Percentiles rank a stretch among this genome's conserved stretches.
phyloP scores from a whole-genome alignment of 2,797 vertebrate genomes.

The Pseudomugil tenellus region DNA sequence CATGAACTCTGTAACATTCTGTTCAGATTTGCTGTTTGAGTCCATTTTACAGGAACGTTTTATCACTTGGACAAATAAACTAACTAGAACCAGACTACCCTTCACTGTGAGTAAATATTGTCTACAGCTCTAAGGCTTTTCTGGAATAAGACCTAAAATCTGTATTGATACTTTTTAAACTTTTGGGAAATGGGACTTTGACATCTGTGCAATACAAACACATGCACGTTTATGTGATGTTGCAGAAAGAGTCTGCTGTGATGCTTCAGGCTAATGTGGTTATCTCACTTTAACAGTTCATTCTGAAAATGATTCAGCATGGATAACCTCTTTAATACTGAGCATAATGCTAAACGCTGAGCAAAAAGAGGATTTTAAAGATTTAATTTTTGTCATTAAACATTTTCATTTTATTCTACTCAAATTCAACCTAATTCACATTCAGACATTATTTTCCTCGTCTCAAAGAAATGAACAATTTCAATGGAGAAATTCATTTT shows the following conservation, averaged over 20 bases:
- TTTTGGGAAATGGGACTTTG: not conserved
- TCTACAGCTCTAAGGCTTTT: not conserved
- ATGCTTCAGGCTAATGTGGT: conserved; percentile 16
- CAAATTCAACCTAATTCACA: not conserved
- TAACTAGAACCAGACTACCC: not conserved
- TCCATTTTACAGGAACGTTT: not conserved
- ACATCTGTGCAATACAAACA: not conserved
- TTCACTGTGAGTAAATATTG: not conserved
- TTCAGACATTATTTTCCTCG: not conserved
- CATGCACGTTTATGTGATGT: conserved; percentile 12
- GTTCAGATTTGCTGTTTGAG: not conserved
- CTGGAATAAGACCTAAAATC: conserved; percentile 13
- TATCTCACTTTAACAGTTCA: conserved; percentile 28
- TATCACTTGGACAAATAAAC: conserved; percentile 12
- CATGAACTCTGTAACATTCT: not conserved
- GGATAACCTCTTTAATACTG: not conserved
- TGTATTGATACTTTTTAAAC: not conserved
- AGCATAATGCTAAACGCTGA: not conserved
- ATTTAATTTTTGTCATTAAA: not conserved
- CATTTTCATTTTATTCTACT: not conserved
- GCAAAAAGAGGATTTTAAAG: not conserved
- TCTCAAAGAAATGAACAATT: not conserved
- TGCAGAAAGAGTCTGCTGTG: conserved; percentile 32
- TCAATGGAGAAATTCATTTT: not conserved
- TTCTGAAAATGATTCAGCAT: conserved; percentile 11